Conservation (phyloP, 2,797 vertebrate genomes). For the Sylvilagus floridanus region DNA sequence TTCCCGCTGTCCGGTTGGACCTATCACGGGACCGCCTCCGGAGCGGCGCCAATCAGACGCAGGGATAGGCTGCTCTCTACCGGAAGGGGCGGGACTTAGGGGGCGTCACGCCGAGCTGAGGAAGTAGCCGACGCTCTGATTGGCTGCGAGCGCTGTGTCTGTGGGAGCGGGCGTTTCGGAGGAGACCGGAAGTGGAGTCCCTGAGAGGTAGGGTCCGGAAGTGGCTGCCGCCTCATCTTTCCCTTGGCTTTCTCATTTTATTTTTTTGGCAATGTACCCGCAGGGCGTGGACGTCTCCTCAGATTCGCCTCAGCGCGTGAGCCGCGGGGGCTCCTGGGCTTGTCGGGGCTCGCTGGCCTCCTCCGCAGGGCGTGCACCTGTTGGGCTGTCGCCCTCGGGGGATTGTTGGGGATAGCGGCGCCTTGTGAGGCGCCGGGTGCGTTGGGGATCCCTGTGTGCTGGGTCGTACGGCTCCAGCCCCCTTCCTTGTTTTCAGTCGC, state of each 20-base stretch:
- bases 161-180: not conserved
- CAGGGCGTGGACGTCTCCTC: not conserved
- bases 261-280: not conserved
- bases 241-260: not conserved
- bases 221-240: not conserved
- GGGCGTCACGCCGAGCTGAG: fast-evolving
- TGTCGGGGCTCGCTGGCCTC: no score
- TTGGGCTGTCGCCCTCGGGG: not conserved
- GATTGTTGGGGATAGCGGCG: not conserved
- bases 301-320: not conserved
- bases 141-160: not conserved
- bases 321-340: not conserved
- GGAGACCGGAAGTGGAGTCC: constrained; percentile 74
- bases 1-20: constrained; percentile 39
- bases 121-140: constrained; percentile 46
- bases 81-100: constrained; percentile 56
- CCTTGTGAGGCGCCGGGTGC: not conserved
- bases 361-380: not conserved
- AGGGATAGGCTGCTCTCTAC: not conserved
- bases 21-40: not conserved
- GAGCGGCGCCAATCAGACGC: fast-evolving
- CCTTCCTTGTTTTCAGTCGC: no score
- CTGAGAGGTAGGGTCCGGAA: constrained; percentile 75
- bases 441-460: not conserved
- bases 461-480: no score